These are phyloP conservation scores for Panthera leo DNA, from an alignment of 2,113 vertebrate genomes.

Conservation along the genomic window DNA sequence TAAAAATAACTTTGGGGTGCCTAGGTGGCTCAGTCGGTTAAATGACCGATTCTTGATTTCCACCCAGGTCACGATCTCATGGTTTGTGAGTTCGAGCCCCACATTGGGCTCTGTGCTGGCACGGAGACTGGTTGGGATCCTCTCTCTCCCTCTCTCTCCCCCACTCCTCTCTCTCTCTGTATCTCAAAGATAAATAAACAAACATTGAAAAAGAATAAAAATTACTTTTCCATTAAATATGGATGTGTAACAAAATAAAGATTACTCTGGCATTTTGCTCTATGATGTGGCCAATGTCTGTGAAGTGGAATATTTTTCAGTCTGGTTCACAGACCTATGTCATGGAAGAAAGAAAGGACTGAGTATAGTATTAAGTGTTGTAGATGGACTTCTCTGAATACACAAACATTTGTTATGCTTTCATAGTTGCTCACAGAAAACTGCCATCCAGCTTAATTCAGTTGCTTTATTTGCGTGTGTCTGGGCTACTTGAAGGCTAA, in stretches of 20 bases:
- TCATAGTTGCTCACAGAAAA: conserved; percentile 35
- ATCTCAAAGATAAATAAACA: too few relatives aligned
- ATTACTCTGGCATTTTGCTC: not conserved
- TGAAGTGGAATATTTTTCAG: not conserved
- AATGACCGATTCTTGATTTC: too few relatives aligned
- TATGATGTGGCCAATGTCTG: not conserved
- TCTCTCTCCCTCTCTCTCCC: too few relatives aligned
- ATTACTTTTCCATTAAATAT: conserved; percentile 10
- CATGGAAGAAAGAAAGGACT: not conserved
- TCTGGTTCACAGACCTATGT: not conserved
- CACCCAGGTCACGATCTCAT: too few relatives aligned
- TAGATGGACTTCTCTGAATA: not conserved
- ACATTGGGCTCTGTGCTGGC: too few relatives aligned
- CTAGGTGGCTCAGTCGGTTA: too few relatives aligned
- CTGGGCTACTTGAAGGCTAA: conserved; percentile 25
- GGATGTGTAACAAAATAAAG: not conserved
- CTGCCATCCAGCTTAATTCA: conserved; percentile 49
- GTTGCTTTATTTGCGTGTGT: conserved; percentile 48
- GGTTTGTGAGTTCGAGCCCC: too few relatives aligned
- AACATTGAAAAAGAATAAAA: not conserved
- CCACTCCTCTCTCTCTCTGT: too few relatives aligned
- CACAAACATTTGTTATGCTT: not conserved
- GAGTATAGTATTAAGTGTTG: not conserved
- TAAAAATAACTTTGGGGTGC: not conserved
- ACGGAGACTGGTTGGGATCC: too few relatives aligned